Percentiles rank a stretch among this genome's conserved stretches.
These are phyloP conservation scores for Eunapius fragilis DNA, from an alignment of 37 sponge, comb jelly and placozoan species.

Conservation along the genomic window DNA sequence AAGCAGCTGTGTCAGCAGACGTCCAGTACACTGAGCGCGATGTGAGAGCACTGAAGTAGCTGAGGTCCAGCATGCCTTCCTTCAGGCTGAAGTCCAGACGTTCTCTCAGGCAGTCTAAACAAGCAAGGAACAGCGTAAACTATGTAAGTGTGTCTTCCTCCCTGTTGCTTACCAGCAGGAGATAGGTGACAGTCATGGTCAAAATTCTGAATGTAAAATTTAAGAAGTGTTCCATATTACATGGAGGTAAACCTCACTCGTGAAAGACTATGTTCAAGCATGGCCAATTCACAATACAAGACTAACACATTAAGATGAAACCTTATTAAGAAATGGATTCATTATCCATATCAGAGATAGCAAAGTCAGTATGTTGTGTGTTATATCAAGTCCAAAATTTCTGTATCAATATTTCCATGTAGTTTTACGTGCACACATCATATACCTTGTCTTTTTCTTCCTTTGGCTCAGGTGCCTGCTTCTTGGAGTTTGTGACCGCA, in stretches of 20 bases:
- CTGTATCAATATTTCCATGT: too few relatives aligned
- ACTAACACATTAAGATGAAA: too few relatives aligned
- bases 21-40: conserved; percentile 87
- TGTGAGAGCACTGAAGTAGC: conserved; percentile 79
- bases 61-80: conserved; percentile 74
- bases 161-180: not conserved
- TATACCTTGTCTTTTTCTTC: not conserved
- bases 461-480: not conserved
- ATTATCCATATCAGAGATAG: too few relatives aligned
- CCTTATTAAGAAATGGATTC: too few relatives aligned
- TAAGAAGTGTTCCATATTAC: not conserved
- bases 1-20: conserved; percentile 66
- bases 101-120: conserved; percentile 65
- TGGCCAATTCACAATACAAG: too few relatives aligned
- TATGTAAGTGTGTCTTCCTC: not conserved
- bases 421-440: too few relatives aligned
- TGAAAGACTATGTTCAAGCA: not conserved
- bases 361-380: too few relatives aligned
- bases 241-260: not conserved
- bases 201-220: not conserved
- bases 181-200: not conserved
- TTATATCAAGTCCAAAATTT: too few relatives aligned
- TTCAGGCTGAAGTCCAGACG: conserved; percentile 79
- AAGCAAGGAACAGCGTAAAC: not conserved
- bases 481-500: not conserved